Evolutionary conservation across 2,888 invertebrate genomes (phyloP), one percentile per base, ranked within the genome.

Genomic region (Holacanthella duospinosa): DNA sequence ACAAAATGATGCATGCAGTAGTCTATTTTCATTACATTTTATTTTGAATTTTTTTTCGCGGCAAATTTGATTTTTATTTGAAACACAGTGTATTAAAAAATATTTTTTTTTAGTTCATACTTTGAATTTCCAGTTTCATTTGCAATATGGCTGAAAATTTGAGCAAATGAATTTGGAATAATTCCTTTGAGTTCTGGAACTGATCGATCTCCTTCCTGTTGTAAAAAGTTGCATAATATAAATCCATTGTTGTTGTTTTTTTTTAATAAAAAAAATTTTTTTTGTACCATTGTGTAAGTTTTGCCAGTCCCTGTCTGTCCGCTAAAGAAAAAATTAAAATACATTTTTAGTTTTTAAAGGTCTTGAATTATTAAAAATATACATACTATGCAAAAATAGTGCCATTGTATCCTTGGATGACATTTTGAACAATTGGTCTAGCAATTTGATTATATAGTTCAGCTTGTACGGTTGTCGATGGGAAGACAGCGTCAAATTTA

Each of bases 111-210:
- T n/a, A n/a, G n/a, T n/a, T n/a, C n/a, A n/a, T 75, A 88, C 91
- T 93, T 91, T 74, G 89, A 88, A 75, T 91, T 87, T 64, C 90
- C 93, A 63, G 85, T 87, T 1, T 94, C 92, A 76, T 93, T 89
- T 0, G 97, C 92, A 72, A 99, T 99, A 74, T 93, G 92, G 29
- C 93, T 93, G 80, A 99, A 99, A 72, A 99, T 93, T 75, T 99
- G 99, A 0, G 96, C 96, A 80, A 99, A 99, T 0, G 95, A 94
- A 79, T 99, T 97, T 0, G 97, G 97, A 74, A 97, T 97, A 73
- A 99, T 94, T 55, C 99, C 99, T 65, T 91, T 84, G 9, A 91
- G 82, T 75, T 96, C 94, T 0, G 93, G 89, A 19, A 88, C 87
- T 1, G 87, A 83, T 69, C 90, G 84, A 65, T 87, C 84, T 0